Conservation (phyloP, 2,113 vertebrate species). For the Stegastes partitus region DNA sequence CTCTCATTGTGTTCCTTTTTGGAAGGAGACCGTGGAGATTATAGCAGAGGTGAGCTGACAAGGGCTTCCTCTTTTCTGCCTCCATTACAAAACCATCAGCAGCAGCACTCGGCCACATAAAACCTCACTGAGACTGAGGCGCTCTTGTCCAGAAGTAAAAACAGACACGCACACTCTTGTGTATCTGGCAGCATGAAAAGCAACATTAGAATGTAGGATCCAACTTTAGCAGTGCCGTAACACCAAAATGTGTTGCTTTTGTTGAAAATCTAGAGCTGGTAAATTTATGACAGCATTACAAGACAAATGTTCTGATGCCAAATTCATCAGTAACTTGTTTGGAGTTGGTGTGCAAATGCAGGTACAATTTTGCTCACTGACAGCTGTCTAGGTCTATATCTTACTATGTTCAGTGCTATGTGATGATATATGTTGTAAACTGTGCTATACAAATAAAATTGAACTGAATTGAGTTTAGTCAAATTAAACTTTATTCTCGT, state of each 20-base stretch:
- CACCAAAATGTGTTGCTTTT: not conserved
- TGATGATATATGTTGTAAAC: too few relatives aligned
- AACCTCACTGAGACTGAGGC: slow-evolving; percentile 27
- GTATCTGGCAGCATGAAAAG: not conserved
- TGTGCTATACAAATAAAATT: too few relatives aligned
- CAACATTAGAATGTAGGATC: not conserved
- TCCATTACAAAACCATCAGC: slow-evolving; percentile 47
- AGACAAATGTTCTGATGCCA: too few relatives aligned
- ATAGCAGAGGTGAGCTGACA: slow-evolving; percentile 39
- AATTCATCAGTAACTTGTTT: too few relatives aligned
- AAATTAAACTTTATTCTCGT: too few relatives aligned
- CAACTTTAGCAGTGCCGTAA: not conserved
- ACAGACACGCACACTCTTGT: not conserved
- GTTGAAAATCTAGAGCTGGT: too few relatives aligned
- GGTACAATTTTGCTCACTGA: too few relatives aligned
- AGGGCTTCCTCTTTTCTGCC: slow-evolving; percentile 47
- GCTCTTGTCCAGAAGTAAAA: slow-evolving; percentile 31
- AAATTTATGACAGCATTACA: too few relatives aligned
- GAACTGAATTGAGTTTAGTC: too few relatives aligned
- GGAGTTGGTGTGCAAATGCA: too few relatives aligned
- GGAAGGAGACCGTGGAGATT: slow-evolving; percentile 40
- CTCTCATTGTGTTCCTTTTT: slow-evolving; percentile 33
- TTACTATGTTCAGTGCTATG: too few relatives aligned
- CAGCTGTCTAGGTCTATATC: too few relatives aligned
- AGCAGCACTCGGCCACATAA: slow-evolving; percentile 2